phyloP scores from a whole-genome alignment of 2,797 vertebrate genomes.

The Neoniphon sammara region DNA sequence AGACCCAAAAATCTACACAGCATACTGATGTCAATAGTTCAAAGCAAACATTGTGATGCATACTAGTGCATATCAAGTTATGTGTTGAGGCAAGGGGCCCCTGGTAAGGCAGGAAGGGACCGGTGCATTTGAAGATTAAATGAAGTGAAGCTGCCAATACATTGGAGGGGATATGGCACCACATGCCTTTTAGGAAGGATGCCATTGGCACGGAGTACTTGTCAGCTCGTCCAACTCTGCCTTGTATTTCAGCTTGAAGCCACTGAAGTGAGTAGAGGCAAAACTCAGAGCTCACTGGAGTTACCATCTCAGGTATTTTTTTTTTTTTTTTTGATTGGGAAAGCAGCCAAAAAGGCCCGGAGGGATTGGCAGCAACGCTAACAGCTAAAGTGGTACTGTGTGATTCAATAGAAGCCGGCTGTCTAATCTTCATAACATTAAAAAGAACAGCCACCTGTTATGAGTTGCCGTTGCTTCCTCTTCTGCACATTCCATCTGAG shows the following conservation, averaged over 20 bases:
- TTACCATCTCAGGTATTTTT: constrained; percentile 31
- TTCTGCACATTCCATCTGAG: constrained; percentile 37
- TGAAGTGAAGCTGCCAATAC: constrained; percentile 4
- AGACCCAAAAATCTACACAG: background rate
- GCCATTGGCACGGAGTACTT: constrained; percentile 2
- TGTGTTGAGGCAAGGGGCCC: background rate
- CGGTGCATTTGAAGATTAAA: constrained; percentile 30
- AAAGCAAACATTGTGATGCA: background rate
- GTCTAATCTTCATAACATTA: constrained; percentile 37
- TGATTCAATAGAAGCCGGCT: constrained; percentile 43
- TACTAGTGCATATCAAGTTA: background rate
- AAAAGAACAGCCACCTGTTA: constrained; percentile 58
- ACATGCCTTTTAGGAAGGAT: constrained; percentile 18
- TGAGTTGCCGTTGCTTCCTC: constrained; percentile 34
- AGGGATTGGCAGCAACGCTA: constrained; percentile 22
- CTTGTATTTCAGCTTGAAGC: background rate
- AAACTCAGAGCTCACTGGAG: constrained; percentile 26
- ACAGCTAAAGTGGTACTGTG: constrained; percentile 20
- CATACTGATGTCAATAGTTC: background rate
- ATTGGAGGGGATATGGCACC: constrained; percentile 1
- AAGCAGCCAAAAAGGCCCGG: constrained; percentile 22
- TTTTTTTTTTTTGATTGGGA: constrained; percentile 34
- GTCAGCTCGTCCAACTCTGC: constrained; percentile 4
- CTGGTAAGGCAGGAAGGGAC: background rate
- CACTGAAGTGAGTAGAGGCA: background rate